Evolutionary conservation across 1,140 invertebrate genomes (phyloP), one percentile per base, ranked within the genome.

Genomic region (Eueides isabella): DNA sequence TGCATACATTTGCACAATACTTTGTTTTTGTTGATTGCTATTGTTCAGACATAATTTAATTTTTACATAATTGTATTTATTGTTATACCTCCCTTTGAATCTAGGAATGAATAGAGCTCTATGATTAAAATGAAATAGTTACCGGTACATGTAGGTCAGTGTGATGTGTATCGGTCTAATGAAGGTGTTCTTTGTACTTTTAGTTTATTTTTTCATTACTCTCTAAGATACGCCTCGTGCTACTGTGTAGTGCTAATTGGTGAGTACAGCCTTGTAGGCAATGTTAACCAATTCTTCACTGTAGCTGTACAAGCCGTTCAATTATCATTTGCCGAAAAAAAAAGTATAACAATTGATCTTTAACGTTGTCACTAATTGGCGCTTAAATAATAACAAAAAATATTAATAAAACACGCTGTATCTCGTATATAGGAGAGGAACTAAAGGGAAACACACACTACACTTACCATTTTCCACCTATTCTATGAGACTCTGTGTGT

Each of bases 171-270:
- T 76, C 79, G 87, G 80, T 85, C 82, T 76, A 75, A 87, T 87
- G 83, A 89, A 90, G 81, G 80, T 81, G 78, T 79, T 85, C 89
- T 88, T 92, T 92, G 89, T 91, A 67, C 75, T 63, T 79, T 48
- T 70, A 87, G 86, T 92, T 91, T 90, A 83, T 88, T 88, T 86
- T 87, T 88, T 83, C 76, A 85, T 86, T 89, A 86, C 72, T 64
- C 87, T 87, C 81, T 67, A 71, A 72, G 78, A 85, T 80, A 74
- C 75, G 74, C 64, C 33, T 71, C 61, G 30, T 68, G 66, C 70
- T 64, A 70, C 73, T 67, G 72, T 71, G 66, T 69, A 76, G 75
- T 78, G 78, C 74, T 89, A 86, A 92, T 92, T 89, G 83, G 76
- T 82, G 67, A 72, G 61, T 76, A 81, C 86, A 84, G 87, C 11